A percentile compares a stretch with the other conserved stretches of the same genome.
These are phyloP conservation scores for fruit fly (Drosophila melanogaster) DNA, from an alignment of 1,140 invertebrate species.

Conservation along the genomic window Release_6_plus_ISO1_MT NT_033777.3:15470001-15470500, in stretches of 20 bases:
- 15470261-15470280: constrained; percentile 54
- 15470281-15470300: constrained; percentile 37
- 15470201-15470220: constrained; percentile 39
- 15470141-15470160: constrained; percentile 54
- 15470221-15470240: constrained; percentile 51
- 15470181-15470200: constrained; percentile 50
- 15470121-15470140: constrained; percentile 72
- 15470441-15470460: constrained; percentile 63
- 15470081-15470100: constrained; percentile 75
- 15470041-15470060: no score
- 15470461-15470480: constrained; percentile 1
- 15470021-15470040: no score
- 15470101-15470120: constrained; percentile 80
- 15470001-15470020: no score
- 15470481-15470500: constrained; percentile 66
- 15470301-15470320: constrained; percentile 25
- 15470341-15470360: constrained; percentile 13
- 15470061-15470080: constrained; percentile 56
- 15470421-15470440: constrained; percentile 31
- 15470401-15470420: constrained; percentile 45
- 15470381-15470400: constrained; percentile 36
- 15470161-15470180: constrained; percentile 38
- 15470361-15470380: neutral
- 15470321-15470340: constrained; percentile 37
- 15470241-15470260: constrained; percentile 59